These are phyloP conservation scores for Aphaenogaster ashmeadi DNA, from an alignment of 1,140 invertebrate genomes.

Conservation along the genomic window DNA sequence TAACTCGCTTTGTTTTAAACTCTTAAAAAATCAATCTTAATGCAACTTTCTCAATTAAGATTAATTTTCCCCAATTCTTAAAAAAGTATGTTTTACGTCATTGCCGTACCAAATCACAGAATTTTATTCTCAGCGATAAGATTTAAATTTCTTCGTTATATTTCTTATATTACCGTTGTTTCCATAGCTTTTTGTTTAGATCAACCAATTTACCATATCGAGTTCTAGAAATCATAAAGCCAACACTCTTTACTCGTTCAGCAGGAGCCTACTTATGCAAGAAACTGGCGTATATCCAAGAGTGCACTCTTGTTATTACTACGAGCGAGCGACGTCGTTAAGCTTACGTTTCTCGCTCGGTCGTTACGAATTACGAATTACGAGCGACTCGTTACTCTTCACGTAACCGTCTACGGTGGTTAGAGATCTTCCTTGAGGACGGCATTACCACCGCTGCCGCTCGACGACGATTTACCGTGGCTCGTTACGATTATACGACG, in stretches of 20 bases:
- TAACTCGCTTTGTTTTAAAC: background rate
- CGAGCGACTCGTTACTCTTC: slow-evolving; percentile 39
- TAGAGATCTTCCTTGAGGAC: slow-evolving; percentile 21
- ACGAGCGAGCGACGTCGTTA: slow-evolving; percentile 2
- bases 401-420: slow-evolving; percentile 18
- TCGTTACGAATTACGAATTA: slow-evolving; percentile 53
- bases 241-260: background rate
- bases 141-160: background rate
- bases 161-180: background rate
- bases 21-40: background rate
- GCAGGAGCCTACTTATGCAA: slow-evolving; percentile 14
- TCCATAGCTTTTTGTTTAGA: background rate
- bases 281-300: slow-evolving; percentile 25
- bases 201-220: background rate
- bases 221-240: background rate
- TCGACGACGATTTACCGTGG: slow-evolving; percentile 27
- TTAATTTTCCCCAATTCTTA: background rate
- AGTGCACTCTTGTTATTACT: slow-evolving; percentile 42
- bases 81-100: background rate
- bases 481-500: slow-evolving; percentile 50
- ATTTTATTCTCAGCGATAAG: background rate
- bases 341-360: background rate
- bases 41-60: background rate
- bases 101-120: background rate
- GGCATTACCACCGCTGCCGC: background rate